Base-by-base conservation (phyloP, 2,888 invertebrate species). In the Mamestra brassicae region DNA sequence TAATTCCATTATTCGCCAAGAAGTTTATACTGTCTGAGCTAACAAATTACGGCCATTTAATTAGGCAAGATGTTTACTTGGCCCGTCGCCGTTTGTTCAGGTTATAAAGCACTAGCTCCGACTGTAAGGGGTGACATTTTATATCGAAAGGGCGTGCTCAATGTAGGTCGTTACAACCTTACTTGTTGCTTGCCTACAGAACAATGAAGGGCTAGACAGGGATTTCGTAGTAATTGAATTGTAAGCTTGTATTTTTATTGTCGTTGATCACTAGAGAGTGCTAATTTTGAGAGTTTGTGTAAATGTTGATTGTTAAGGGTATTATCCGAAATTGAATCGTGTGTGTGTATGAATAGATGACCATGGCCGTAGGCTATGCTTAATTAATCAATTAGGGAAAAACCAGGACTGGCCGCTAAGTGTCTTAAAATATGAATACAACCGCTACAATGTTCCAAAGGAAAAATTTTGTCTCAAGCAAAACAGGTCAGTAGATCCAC, bases 141-240 rank as follows among this genome's bases (percentile, higher is more conserved):
- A 87, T 86, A 87, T 88, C 70, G 81, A 77, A 78, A 83, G 87
- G 87, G 88, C 87, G 89, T 89, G 88, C 84, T 79, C 84, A 55
- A 89, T 88, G 88, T 90, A 86, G 89, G 89, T 90, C 88, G 83
- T 86, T 84, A 81, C 84, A 62, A 61, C 74, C 76, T 80, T 74
- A 87, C 86, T 85, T 86, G 86, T 86, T 86, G 87, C 87, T 82
- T 50, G 45, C 8, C 11, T 61, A 78, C 38, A 71, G 83, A 81
- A 55, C 66, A 52, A 68, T 60, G 63, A 15, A 52, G 4, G 3
- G 47, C 10, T 72, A 70, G 74, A 84, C 61, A 71, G 57, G 66
- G 15, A n/a, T 69, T 36, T 47, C 0, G 3, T 38, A 15, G n/a
- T 63, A 17, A 60, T 58, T 76, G 6, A n/a, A 45, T 42, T 61